These are phyloP conservation scores for Mimachlamys varia DNA, from an alignment of 2,888 invertebrate species.

Conservation along the genomic window DNA sequence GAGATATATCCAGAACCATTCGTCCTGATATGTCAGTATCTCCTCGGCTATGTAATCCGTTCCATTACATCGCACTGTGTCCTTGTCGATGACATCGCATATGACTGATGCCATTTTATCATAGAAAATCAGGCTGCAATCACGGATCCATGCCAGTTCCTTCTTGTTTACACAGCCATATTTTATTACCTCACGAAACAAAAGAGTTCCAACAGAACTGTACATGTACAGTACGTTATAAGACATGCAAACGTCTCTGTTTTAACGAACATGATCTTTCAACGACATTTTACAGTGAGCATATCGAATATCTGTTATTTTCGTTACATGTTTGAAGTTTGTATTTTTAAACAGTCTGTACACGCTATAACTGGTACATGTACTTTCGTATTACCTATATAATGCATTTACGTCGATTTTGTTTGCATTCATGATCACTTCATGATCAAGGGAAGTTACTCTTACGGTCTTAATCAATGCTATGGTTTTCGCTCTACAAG, in stretches of 20 bases:
- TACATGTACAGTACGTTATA: too few species aligned
- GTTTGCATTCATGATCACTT: too few species aligned
- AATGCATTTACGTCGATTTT: background rate
- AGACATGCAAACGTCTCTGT: too few species aligned
- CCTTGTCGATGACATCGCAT: slow-evolving; percentile 60
- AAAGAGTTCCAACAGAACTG: background rate
- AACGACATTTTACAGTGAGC: too few species aligned
- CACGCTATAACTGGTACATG: background rate
- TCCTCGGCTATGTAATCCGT: slow-evolving; percentile 68
- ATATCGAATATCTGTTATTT: too few species aligned
- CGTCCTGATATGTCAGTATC: slow-evolving; percentile 65
- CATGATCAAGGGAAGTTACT: too few species aligned
- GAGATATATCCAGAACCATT: slow-evolving; percentile 77
- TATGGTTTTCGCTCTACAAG: too few species aligned
- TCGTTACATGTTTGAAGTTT: too few species aligned
- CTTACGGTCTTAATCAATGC: too few species aligned
- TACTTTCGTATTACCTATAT: slow-evolving; percentile 6
- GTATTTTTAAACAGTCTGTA: too few species aligned
- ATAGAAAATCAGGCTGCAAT: background rate
- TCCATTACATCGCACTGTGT: slow-evolving; percentile 67
- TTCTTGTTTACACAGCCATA: background rate
- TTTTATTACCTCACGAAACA: background rate
- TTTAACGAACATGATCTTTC: too few species aligned
- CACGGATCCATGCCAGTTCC: slow-evolving; percentile 18
- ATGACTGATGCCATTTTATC: slow-evolving; percentile 47